Evolutionary conservation across 2,888 invertebrate genomes (phyloP), one percentile per base, ranked within the genome.

Genomic region (Meteorus cinctellus): DNA sequence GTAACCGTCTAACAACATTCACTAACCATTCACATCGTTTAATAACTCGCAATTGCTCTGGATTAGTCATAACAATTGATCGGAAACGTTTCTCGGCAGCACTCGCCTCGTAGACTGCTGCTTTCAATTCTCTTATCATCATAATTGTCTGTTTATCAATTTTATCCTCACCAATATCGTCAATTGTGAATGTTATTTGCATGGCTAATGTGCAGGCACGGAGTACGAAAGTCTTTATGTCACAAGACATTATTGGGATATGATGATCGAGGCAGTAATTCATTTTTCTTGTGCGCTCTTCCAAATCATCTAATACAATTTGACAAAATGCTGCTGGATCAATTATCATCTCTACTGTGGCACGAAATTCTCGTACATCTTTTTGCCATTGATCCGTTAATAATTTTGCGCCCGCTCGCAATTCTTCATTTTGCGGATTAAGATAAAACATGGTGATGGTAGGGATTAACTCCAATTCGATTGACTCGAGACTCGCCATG

Each of bases 321-420:
- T 94, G 92, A 81, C 93, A 92, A 87, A 94, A 94, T 36, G 94
- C 94, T 72, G 92, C 91, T 0, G 94, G 93, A 86, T 95, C 94
- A 5, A 94, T 93, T 76, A 95, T 93, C 65, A 93, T 87, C 88
- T 93, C 93, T 55, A 95, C 92, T 62, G 91, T 90, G 75, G 91
- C 90, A 78, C 92, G 91, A 71, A 94, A 91, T 65, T 90, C 90
- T 48, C 88, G 87, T 3, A 93, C 91, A 88, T 94, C 93, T 65
- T 90, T 86, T 34, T 90, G 90, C 94, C 94, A 94, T 72, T 92
- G 91, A 29, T 90, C 88, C 24, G 91, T 90, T 70, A 94, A 87
- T 4, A 94, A 82, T 80, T 90, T 89, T 1, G 90, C 86, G 10
- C 88, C 85, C 0, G 92, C 88, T 79, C 92, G 92, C 79, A 90